Percentiles rank a stretch among this genome's conserved stretches.
phyloP scores from a whole-genome alignment of 2,113 vertebrate species.

The Ochotona curzoniae region DNA sequence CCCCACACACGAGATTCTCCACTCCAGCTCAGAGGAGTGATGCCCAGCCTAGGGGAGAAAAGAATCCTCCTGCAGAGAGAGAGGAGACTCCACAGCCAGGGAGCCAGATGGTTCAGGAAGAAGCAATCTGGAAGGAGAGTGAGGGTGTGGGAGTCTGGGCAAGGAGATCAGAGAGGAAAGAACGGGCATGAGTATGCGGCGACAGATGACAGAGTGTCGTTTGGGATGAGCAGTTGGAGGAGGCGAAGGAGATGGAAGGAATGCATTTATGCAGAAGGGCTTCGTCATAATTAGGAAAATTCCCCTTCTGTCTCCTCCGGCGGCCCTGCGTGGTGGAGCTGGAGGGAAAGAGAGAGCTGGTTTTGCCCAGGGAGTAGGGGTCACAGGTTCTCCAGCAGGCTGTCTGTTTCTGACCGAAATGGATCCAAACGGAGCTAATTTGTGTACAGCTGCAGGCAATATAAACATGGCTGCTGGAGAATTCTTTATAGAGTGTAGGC shows the following conservation, averaged over 20 bases:
- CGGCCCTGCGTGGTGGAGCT: neutral
- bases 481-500: conserved; percentile 87
- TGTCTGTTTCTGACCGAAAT: conserved; percentile 81
- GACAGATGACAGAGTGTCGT: conserved; percentile 71
- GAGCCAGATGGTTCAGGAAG: conserved; percentile 80
- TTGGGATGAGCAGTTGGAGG: conserved; percentile 63
- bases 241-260: conserved; percentile 70
- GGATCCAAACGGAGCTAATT: conserved; percentile 86
- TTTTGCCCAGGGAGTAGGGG: conserved; percentile 70
- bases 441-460: conserved; percentile 87
- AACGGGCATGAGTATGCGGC: conserved; percentile 34
- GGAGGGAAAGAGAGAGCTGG: neutral
- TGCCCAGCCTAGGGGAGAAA: conserved; percentile 43
- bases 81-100: conserved; percentile 65
- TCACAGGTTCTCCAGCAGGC: conserved; percentile 53
- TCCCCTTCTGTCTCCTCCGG: conserved; percentile 65
- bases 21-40: conserved; percentile 64
- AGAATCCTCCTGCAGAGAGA: neutral
- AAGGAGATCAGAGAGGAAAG: conserved; percentile 56
- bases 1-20: conserved; percentile 27
- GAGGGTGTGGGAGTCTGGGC: conserved; percentile 72
- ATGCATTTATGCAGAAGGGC: conserved; percentile 60
- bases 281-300: conserved; percentile 62
- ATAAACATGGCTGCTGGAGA: conserved; percentile 87
- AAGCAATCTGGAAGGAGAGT: conserved; percentile 72